phyloP scores from a whole-genome alignment of 2,888 invertebrate genomes.

The Carabus problematicus region DNA sequence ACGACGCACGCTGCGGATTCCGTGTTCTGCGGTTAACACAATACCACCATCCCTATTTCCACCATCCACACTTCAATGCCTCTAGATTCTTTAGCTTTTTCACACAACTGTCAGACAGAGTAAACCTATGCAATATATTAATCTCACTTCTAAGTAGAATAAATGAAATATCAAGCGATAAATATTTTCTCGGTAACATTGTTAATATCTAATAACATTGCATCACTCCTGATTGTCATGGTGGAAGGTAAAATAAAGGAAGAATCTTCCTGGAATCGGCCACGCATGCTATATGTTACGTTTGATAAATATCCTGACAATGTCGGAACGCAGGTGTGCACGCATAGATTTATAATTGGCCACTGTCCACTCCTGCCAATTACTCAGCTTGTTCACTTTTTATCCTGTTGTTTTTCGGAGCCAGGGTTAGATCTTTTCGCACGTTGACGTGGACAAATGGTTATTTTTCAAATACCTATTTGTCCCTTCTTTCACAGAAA shows the following conservation, averaged over 20 bases:
- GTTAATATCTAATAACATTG: too few species aligned
- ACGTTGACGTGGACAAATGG: slow-evolving; percentile 46
- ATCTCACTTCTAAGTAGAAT: too few species aligned
- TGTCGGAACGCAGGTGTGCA: slow-evolving; percentile 44
- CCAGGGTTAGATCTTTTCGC: slow-evolving; percentile 32
- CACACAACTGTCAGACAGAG: too few species aligned
- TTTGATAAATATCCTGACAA: not conserved
- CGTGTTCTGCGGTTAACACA: slow-evolving; percentile 15
- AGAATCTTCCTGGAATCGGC: too few species aligned
- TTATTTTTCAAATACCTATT: slow-evolving; percentile 47
- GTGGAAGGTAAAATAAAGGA: too few species aligned
- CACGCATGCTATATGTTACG: too few species aligned
- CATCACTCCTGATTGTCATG: too few species aligned
- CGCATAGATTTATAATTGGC: slow-evolving; percentile 45
- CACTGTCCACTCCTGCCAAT: slow-evolving; percentile 37
- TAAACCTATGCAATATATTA: too few species aligned
- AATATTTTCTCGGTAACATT: too few species aligned
- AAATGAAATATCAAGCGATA: too few species aligned
- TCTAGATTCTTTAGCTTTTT: too few species aligned
- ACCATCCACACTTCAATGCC: too few species aligned
- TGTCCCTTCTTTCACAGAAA: slow-evolving; percentile 33
- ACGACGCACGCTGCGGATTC: not conserved
- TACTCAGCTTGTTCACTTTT: slow-evolving; percentile 43
- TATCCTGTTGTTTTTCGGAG: slow-evolving; percentile 38
- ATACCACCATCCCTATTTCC: not conserved